phyloP scores from a whole-genome alignment of 2,888 invertebrate genomes.

The Agrotis segetum region DNA sequence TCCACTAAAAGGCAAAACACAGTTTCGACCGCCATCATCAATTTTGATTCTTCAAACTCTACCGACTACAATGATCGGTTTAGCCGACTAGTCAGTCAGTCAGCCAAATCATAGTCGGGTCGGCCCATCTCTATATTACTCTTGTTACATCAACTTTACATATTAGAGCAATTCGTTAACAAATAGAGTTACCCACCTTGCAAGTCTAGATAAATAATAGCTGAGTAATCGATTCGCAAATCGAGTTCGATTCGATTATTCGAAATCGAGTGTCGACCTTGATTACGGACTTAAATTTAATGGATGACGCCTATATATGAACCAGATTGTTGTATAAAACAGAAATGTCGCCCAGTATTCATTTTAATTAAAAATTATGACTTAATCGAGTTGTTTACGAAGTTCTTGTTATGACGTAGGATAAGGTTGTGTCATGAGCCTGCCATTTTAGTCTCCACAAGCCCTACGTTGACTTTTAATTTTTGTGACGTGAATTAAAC shows the following conservation, averaged over 20 bases:
- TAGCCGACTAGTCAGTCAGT: no score
- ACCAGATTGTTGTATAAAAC: slow-evolving; percentile 57
- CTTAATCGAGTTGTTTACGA: slow-evolving; percentile 50
- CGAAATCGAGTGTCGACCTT: slow-evolving; percentile 60
- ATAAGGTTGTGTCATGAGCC: background rate
- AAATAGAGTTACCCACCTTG: slow-evolving; percentile 46
- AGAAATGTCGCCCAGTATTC: slow-evolving; percentile 41
- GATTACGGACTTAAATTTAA: slow-evolving; percentile 52
- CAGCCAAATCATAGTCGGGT: no score
- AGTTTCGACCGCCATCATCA: no score
- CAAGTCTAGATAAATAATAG: slow-evolving; percentile 35
- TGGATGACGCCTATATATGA: slow-evolving; percentile 58
- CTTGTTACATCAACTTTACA: slow-evolving; percentile 53
- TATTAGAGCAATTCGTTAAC: slow-evolving; percentile 48
- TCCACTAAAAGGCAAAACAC: no score
- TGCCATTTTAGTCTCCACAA: no score
- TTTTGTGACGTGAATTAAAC: no score
- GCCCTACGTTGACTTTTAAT: no score
- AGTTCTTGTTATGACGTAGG: slow-evolving; percentile 1
- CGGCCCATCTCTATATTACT: background rate
- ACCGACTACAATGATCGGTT: no score
- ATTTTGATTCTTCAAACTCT: no score
- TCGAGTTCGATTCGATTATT: slow-evolving; percentile 49
- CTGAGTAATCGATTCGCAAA: slow-evolving; percentile 43
- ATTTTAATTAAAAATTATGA: slow-evolving; percentile 50